Evolutionary conservation across 2,888 invertebrate genomes (phyloP).

Genomic region (Eupithecia vulgata): DNA sequence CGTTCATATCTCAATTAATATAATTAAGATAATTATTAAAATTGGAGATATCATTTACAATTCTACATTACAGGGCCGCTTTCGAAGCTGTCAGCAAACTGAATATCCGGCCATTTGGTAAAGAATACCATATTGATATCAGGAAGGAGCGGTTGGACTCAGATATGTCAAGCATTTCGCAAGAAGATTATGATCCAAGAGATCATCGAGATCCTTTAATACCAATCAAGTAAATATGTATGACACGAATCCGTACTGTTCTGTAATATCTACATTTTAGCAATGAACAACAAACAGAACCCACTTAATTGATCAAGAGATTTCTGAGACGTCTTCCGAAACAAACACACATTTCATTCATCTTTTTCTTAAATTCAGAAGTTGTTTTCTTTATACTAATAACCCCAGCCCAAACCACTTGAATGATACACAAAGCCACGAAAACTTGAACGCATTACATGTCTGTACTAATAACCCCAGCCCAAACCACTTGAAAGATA

Average conservation of each 20-base stretch:
- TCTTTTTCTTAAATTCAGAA: no score
- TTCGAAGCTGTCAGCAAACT: slow-evolving; percentile 58
- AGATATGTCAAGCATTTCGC: slow-evolving; percentile 12
- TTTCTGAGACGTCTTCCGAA: no score
- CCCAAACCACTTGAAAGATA: no score
- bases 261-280: neutral
- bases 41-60: neutral
- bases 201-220: slow-evolving; percentile 51
- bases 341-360: no score
- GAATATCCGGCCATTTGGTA: slow-evolving; percentile 39
- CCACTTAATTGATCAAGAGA: no score
- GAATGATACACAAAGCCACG: no score
- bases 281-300: neutral
- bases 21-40: neutral
- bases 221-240: slow-evolving; percentile 55
- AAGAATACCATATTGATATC: slow-evolving; percentile 50
- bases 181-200: slow-evolving; percentile 56
- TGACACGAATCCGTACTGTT: neutral
- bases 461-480: no score
- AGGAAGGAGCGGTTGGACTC: slow-evolving; percentile 50
- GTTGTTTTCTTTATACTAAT: no score
- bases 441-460: no score
- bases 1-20: neutral
- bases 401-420: no score
- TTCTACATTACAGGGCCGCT: slow-evolving; percentile 56